Base-by-base conservation (phyloP, 2,113 vertebrate genomes). In the Oryzias woworae region DNA sequence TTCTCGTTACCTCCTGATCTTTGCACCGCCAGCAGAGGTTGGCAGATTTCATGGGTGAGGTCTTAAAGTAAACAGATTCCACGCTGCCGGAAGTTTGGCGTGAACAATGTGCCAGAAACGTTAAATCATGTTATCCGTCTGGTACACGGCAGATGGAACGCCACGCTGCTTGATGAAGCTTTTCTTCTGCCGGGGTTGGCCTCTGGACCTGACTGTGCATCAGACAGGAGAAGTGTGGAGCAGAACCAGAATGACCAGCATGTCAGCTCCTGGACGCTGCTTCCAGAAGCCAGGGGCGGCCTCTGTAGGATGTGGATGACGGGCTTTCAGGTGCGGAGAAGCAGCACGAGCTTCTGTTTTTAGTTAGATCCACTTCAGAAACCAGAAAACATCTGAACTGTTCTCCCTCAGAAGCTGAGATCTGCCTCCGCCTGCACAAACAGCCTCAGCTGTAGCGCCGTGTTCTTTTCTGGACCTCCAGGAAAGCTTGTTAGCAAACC, bases 111-210 rank as follows among this genome's bases (percentile, higher is more conserved):
- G 69, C 70, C 77, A 48, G 75, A 75, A 85, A 81, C 77, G 75
- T 82, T 89, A 88, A 89, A 90, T 88, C 86, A 80, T 80, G 86
- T 91, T 91, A 90, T 90, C 90, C 80, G 75, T 75, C 73, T 71
- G 78, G 80, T 75, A 69, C 81, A 83, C 80, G 83, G 76, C 88
- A 91, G 90, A 91, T 90, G 88, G 87, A 80, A 83, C 81, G 75
- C 60, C 77, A 78, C 82, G 82, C 80, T 69, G 83, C 86, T 87
- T 88, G 80, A 89, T 81, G 63, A 78, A 88, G 80, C 83, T 79
- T 78, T 90, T 84, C 73, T 86, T 84, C 81, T 88, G 84, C 80
- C 83, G 85, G 86, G 79, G 84, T 85, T 87, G 80, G 89, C 84
- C 82, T 81, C 84, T 85, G 81, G 80, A 89, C 81, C 75, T 73